Base-by-base conservation (phyloP, 2,888 invertebrate genomes). In the Melieria omissa region DNA sequence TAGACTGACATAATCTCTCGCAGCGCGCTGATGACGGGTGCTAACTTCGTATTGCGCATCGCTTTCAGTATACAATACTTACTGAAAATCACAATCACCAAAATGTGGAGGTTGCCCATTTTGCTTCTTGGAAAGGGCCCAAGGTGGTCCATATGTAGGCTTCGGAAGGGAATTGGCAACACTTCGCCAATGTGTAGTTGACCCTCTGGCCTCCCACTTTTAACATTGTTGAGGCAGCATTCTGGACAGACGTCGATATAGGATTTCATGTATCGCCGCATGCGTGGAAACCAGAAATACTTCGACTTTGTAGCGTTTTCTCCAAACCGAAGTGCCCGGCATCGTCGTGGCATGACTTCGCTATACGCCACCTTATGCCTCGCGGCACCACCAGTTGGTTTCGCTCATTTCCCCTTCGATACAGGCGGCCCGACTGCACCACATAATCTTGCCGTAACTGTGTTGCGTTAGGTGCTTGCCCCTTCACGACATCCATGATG, bases 221-320 rank as follows among this genome's bases (percentile, higher is more conserved):
- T 70, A 12, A 66, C 54, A 42, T 77, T 77, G 16, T 76, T 71
- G n/a, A 73, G 70, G 10, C 71, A 74, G 16, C 76, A 78, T 42
- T 74, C 75, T 0, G 75, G 66, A 68, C 77, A 78, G 3, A 75
- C 67, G 0, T 49, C 70, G 7, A 78, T 74, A 14, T 77, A 78
- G 3, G 72, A 70, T 49, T 77, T 77, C 0, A 78, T 73, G 45
- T 77, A 79, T 4, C 74, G 70, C 14, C 76, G 52, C 61, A 78
- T 70, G 14, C 73, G 74, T 7, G 74, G 75, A 65, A 78, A 78
- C 77, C 76, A 78, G 62, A 74, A 77, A 49, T 74, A 29, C 57
- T 60, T 71, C 45, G 41, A 58, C 5, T 72, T 2, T 72, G 58
- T 1, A 77, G 12, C 1, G 79, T 79, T 66, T 78, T 78, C 10